Base-by-base conservation (phyloP, 2,113 vertebrate species). In the Lepus europaeus region DNA sequence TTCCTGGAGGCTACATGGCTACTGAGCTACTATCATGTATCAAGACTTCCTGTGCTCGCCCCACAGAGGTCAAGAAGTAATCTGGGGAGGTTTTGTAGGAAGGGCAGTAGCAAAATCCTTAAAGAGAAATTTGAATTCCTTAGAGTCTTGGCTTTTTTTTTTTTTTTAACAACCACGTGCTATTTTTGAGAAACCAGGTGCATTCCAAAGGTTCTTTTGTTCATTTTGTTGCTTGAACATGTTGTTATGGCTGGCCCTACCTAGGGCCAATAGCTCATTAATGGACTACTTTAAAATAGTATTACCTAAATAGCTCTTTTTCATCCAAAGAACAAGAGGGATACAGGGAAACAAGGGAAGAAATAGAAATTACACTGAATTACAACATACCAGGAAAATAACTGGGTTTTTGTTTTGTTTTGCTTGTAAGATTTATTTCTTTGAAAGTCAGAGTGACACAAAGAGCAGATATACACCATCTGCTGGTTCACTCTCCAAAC, bases 141-240 rank as follows among this genome's bases (percentile, higher is more conserved):
- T 61, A 25, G 29, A 27, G 10, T 56, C n/a, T 63, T 20, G 45
- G 45, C 45, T 72, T 29, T 36, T 22, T 77, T 17, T 91, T 33
- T 79, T 86, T 33, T 56, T 17, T 56, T 59, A 74, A 68, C 29
- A 33, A 66, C n/a, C 29, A 84, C 45, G 39, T 92, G 73, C 39
- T 95, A 82, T 84, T 95, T 95, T 86, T 95, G 45, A 96, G 92
- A 64, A 95, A 69, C 51, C 79, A 79, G 49, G 82, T 82, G 66
- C 73, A 88, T 96, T 94, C 94, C 90, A 93, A 87, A 93, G 80
- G 39, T 93, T 95, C 95, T 90, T 97, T 92, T 95, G 90, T 93
- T 89, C 90, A 89, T 91, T 89, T 80, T 74, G 61, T 79, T 96
- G 86, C 73, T 95, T 79, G 56, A 92, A 89, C 74, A 61, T 64